Conservation (phyloP, 2,797 vertebrate genomes). For the Sebastes glaucus region DNA sequence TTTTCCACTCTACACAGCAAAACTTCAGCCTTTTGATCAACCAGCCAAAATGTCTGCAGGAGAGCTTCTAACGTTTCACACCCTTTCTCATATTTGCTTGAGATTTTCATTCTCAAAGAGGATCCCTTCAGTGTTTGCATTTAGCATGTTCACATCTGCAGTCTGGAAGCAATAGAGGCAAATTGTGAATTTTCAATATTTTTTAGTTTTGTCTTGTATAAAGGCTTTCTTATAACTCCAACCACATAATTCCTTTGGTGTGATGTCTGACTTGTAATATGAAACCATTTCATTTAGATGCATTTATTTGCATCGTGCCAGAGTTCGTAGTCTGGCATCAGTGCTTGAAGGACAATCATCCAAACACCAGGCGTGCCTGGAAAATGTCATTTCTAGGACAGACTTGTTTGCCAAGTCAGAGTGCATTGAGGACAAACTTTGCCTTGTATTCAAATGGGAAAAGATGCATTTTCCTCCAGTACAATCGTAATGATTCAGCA, state of each 20-base stretch:
- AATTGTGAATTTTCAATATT: background rate
- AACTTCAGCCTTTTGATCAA: slow-evolving; percentile 22
- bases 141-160: slow-evolving; percentile 15
- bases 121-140: slow-evolving; percentile 13
- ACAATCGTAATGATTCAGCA: background rate
- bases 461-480: background rate
- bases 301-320: slow-evolving; percentile 15
- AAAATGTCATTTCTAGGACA: slow-evolving; percentile 14
- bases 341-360: slow-evolving; percentile 18
- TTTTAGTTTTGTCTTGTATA: background rate
- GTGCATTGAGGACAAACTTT: slow-evolving; percentile 51
- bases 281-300: slow-evolving; percentile 36
- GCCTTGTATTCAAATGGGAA: slow-evolving; percentile 10
- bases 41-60: slow-evolving; percentile 11
- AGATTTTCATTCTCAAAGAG: slow-evolving; percentile 8
- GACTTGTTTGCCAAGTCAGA: slow-evolving; percentile 45
- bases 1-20: slow-evolving; percentile 5
- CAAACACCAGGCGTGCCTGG: slow-evolving; percentile 22
- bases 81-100: slow-evolving; percentile 13
- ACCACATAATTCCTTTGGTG: background rate
- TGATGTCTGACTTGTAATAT: slow-evolving; percentile 27
- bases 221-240: background rate
- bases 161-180: background rate
- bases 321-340: slow-evolving; percentile 42
- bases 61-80: background rate